Percentiles rank a stretch among this genome's conserved stretches.
Evolutionary conservation across 2,888 invertebrate genomes (phyloP).

Genomic region (Epinotia ramella): DNA sequence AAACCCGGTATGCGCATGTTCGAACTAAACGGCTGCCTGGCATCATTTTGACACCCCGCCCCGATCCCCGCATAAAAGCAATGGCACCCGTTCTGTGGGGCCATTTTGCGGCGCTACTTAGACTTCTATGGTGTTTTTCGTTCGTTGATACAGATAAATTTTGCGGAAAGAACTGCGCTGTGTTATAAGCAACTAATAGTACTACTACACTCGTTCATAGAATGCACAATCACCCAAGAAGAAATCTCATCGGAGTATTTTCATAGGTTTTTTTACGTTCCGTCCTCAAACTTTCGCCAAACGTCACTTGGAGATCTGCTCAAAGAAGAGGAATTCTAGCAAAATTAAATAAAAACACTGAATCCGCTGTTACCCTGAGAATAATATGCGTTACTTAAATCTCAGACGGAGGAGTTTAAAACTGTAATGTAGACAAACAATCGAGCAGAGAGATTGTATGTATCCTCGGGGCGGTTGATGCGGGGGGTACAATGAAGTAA

Average conservation of each 20-base stretch:
- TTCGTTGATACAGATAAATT: too few species aligned
- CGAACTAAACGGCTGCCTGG: too few species aligned
- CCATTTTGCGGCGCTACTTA: too few species aligned
- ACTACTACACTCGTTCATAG: neutral
- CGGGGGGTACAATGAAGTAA: conserved; percentile 25
- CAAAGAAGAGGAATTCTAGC: neutral
- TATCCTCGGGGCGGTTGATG: conserved; percentile 10
- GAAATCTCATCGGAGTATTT: neutral
- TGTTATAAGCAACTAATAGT: neutral
- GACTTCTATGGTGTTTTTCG: too few species aligned
- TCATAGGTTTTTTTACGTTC: neutral
- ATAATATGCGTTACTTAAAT: conserved; percentile 25
- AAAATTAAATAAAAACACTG: conserved; percentile 18
- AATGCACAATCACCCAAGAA: neutral
- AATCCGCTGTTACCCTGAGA: conserved; percentile 23
- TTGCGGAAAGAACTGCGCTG: neutral
- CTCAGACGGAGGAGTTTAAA: conserved; percentile 31
- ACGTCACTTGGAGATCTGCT: neutral
- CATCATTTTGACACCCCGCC: too few species aligned
- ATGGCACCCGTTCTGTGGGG: too few species aligned
- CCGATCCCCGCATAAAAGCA: too few species aligned
- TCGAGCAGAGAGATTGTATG: conserved; percentile 35
- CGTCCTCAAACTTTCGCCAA: neutral
- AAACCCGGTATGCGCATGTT: too few species aligned
- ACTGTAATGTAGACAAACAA: conserved; percentile 42